These are phyloP conservation scores for Acrocephalus arundinaceus DNA, from an alignment of 2,113 vertebrate species.

Conservation along the genomic window DNA sequence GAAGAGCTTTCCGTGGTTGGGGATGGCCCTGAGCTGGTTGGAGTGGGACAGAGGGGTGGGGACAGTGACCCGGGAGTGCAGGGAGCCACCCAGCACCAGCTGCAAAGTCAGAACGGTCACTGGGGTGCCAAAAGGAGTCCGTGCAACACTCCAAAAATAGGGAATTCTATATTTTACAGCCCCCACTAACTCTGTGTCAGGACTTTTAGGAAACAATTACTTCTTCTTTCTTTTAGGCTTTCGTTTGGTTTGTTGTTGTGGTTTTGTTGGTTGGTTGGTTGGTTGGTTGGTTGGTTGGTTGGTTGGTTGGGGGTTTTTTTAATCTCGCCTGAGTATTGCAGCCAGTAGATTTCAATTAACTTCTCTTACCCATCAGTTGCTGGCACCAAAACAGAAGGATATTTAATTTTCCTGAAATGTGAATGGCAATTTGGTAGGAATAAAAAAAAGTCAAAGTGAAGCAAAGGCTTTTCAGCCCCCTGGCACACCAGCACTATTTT, in stretches of 20 bases:
- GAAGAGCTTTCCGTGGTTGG: background rate
- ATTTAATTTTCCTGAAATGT: conserved; percentile 52
- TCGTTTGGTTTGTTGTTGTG: background rate
- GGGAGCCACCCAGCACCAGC: background rate
- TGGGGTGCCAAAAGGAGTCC: background rate
- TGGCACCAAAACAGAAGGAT: conserved; percentile 40
- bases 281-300: too few species aligned
- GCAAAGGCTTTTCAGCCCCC: background rate
- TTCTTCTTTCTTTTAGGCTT: background rate
- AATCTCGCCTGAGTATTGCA: background rate
- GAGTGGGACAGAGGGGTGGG: background rate
- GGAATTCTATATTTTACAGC: background rate
- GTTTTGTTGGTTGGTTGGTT: background rate
- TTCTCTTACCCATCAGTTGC: conserved; percentile 17
- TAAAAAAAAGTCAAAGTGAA: conserved; percentile 1
- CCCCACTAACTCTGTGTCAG: background rate
- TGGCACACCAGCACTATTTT: background rate
- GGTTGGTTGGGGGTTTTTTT: background rate
- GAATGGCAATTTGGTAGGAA: conserved; percentile 3
- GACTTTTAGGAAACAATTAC: background rate
- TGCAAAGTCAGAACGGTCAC: background rate
- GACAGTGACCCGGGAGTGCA: background rate
- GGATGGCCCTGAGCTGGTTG: background rate
- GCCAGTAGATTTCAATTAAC: conserved; percentile 21
- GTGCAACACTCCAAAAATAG: background rate